Percentiles rank a stretch among this genome's conserved stretches.
Evolutionary conservation across 1,140 invertebrate species (phyloP).

Genomic region (Bombus balteatus): DNA sequence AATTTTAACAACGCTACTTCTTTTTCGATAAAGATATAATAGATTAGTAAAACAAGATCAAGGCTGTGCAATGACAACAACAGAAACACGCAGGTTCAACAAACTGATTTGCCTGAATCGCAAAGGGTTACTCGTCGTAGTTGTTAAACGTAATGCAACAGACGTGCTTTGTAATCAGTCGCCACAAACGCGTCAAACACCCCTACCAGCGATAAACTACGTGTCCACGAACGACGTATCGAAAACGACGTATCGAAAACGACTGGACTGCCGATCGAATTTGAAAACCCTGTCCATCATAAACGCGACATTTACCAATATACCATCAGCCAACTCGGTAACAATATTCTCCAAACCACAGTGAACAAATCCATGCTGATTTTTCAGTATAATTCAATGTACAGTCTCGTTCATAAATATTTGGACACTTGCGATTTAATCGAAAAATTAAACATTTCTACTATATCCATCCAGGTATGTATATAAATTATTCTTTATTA

Average conservation of each 20-base stretch:
- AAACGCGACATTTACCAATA: not conserved
- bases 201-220: not conserved
- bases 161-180: not conserved
- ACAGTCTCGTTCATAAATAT: not conserved
- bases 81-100: too few relatives aligned
- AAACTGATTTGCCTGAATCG: not conserved
- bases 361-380: slow-evolving; percentile 2
- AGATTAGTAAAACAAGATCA: too few relatives aligned
- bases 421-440: not conserved
- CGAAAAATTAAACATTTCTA: not conserved
- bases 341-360: not conserved
- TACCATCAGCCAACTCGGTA: not conserved
- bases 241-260: slow-evolving; percentile 6
- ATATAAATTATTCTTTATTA: too few relatives aligned
- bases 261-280: not conserved
- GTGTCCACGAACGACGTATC: not conserved
- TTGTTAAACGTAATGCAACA: not conserved
- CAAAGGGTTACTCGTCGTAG: not conserved
- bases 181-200: not conserved
- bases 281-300: not conserved
- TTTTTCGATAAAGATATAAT: too few relatives aligned
- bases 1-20: too few relatives aligned
- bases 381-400: slow-evolving; percentile 28
- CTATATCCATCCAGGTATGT: too few relatives aligned
- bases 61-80: too few relatives aligned